These are phyloP conservation scores for Meloe dianella DNA, from an alignment of 2,888 invertebrate species.

Conservation along the genomic window DNA sequence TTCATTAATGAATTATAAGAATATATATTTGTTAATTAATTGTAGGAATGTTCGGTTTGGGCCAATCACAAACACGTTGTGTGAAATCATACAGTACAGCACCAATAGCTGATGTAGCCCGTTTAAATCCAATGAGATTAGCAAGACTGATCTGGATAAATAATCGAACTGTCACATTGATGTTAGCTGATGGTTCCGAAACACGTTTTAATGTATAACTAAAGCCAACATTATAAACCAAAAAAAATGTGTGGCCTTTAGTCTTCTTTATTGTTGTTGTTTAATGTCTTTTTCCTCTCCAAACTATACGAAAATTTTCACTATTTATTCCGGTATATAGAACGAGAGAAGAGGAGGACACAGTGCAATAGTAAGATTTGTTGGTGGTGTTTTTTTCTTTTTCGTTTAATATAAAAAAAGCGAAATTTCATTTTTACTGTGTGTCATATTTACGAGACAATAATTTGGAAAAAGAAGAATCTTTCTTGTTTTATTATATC, in stretches of 20 bases:
- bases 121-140: conserved; percentile 86
- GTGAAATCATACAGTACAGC: conserved; percentile 94
- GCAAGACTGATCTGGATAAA: conserved; percentile 96
- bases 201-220: conserved; percentile 78
- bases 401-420: background rate
- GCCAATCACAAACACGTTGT: conserved; percentile 95
- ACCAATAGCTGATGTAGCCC: conserved; percentile 86
- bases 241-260: conserved; percentile 50
- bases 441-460: conserved; percentile 29
- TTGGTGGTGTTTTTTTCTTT: too few species aligned
- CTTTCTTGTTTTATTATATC: conserved; percentile 12
- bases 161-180: conserved; percentile 88
- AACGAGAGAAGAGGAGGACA: conserved; percentile 5
- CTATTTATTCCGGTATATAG: conserved; percentile 19
- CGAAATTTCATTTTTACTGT: background rate
- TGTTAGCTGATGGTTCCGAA: conserved; percentile 96
- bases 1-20: conserved; percentile 20
- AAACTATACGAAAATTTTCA: conserved; percentile 19
- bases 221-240: conserved; percentile 33
- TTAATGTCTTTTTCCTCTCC: conserved; percentile 40
- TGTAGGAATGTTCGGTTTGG: conserved; percentile 92
- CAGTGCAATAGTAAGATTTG: background rate
- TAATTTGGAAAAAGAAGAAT: conserved; percentile 18
- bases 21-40: conserved; percentile 24
- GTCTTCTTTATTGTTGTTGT: conserved; percentile 39